phyloP scores from a whole-genome alignment of 2,113 vertebrate species.

The Columba livia region DNA sequence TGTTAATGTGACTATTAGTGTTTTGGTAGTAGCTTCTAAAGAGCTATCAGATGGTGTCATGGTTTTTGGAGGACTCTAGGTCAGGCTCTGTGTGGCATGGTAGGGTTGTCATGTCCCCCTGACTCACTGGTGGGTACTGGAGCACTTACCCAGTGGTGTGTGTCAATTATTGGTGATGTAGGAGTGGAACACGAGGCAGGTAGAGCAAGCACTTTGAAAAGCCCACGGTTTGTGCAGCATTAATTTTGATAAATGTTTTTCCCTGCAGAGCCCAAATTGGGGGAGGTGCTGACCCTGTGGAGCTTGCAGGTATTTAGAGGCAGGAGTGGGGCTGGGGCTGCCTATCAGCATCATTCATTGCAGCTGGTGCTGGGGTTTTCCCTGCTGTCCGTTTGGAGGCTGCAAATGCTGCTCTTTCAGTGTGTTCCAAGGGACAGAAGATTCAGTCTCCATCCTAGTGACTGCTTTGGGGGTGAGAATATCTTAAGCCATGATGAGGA shows the following conservation, averaged over 20 bases:
- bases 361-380: not conserved
- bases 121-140: not conserved
- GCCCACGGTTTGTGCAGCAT: not conserved
- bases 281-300: not conserved
- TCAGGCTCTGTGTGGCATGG: not conserved
- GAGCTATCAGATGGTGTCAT: not conserved
- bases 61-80: not conserved
- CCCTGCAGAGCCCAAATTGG: not conserved
- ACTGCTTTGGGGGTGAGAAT: not conserved
- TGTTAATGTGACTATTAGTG: fast-evolving
- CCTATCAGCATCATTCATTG: fast-evolving
- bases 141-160: not conserved
- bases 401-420: not conserved
- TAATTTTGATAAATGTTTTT: not conserved
- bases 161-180: not conserved
- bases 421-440: not conserved
- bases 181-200: not conserved
- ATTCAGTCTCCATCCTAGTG: not conserved
- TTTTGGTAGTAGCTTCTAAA: not conserved
- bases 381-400: not conserved
- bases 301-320: not conserved
- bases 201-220: fast-evolving
- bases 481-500: not conserved
- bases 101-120: not conserved
- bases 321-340: not conserved